Percentiles rank a stretch among this genome's conserved stretches.
These are phyloP conservation scores for Cremastinae sp. DNA, from an alignment of 2,888 invertebrate species.

Conservation along the genomic window DNA sequence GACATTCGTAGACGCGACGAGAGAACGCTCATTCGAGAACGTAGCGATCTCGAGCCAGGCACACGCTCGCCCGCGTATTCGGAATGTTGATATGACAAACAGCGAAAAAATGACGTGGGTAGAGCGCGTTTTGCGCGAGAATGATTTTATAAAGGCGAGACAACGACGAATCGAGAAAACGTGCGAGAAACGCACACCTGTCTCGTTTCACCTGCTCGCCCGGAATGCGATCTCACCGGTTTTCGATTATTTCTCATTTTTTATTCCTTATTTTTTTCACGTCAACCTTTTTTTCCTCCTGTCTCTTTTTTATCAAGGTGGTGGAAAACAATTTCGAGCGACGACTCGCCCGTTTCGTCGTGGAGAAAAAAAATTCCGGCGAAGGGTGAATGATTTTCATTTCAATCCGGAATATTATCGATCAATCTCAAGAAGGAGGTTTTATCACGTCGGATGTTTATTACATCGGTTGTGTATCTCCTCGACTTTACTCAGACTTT, in stretches of 20 bases:
- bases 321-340: no score
- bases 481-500: no score
- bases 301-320: neutral
- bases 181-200: conserved; percentile 35
- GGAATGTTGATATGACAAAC: conserved; percentile 8
- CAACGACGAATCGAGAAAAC: conserved; percentile 42
- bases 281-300: neutral
- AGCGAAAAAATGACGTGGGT: conserved; percentile 13
- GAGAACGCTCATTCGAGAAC: no score
- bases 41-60: neutral
- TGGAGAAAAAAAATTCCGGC: no score
- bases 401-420: no score
- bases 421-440: no score
- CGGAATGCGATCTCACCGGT: conserved; percentile 58
- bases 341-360: no score
- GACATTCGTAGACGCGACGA: neutral
- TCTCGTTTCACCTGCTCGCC: conserved; percentile 47
- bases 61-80: neutral
- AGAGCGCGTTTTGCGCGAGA: neutral
- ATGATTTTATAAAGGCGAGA: conserved; percentile 17
- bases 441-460: neutral
- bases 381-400: no score
- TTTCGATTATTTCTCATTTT: conserved; percentile 40
- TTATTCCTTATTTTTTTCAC: conserved; percentile 1
- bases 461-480: neutral